Conservation (phyloP, 2,797 vertebrate species). For the Sebastes goodei region DNA sequence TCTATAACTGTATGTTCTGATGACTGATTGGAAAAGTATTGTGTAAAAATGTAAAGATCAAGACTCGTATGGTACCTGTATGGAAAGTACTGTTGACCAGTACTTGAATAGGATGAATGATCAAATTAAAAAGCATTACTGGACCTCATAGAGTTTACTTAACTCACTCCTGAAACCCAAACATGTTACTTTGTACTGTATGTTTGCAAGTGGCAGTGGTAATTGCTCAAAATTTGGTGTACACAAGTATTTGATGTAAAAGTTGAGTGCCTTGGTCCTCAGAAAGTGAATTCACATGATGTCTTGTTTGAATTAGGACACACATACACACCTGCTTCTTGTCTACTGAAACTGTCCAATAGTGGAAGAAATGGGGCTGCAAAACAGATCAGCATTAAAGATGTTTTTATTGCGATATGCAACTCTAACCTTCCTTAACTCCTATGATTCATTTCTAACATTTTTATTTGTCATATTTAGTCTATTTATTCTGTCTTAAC, state of each 20-base stretch:
- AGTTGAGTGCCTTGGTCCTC: conserved; percentile 73
- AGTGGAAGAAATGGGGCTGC: background rate
- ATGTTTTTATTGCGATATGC: conserved; percentile 25
- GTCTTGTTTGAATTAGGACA: conserved; percentile 55
- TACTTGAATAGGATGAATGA: conserved; percentile 24
- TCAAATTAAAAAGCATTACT: background rate
- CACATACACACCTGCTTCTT: conserved; percentile 32
- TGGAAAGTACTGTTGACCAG: conserved; percentile 70
- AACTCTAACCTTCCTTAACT: conserved; percentile 1
- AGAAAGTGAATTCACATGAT: conserved; percentile 45
- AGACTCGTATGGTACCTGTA: background rate
- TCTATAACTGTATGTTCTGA: conserved; percentile 19
- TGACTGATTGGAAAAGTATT: conserved; percentile 3
- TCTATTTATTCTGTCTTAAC: conserved; percentile 54
- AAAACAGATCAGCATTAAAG: conserved; percentile 22
- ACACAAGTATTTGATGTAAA: conserved; percentile 54
- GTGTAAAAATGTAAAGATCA: conserved; percentile 1
- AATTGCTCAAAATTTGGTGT: conserved; percentile 34
- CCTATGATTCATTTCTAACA: background rate
- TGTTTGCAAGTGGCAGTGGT: conserved; percentile 19
- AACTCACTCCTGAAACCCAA: background rate
- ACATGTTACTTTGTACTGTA: conserved; percentile 20
- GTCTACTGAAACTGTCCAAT: conserved; percentile 18
- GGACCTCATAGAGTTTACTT: conserved; percentile 1
- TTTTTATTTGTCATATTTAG: conserved; percentile 19